These are phyloP conservation scores for Drosophila mimetica DNA, from an alignment of 2,888 invertebrate species.

Conservation along the genomic window DNA sequence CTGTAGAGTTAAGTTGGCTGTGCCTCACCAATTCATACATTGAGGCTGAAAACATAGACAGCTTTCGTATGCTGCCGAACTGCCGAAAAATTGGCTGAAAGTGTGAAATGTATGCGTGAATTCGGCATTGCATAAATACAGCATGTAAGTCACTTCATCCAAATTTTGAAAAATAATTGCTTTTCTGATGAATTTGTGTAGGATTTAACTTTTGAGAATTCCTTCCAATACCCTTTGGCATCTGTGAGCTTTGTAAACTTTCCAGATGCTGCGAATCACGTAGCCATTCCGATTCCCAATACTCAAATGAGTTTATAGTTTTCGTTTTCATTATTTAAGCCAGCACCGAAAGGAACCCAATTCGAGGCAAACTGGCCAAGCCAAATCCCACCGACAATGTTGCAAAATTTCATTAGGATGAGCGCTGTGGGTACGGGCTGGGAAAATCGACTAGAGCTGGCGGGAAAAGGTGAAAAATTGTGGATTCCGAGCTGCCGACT, in stretches of 20 bases:
- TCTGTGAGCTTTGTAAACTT: conserved; percentile 17
- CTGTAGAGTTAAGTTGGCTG: too few species aligned
- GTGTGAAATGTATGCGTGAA: too few species aligned
- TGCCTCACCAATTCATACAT: too few species aligned
- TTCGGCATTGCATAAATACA: too few species aligned
- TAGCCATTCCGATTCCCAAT: conserved; percentile 54
- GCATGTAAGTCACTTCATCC: too few species aligned
- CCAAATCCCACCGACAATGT: conserved; percentile 53
- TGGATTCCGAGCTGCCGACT: conserved; percentile 33
- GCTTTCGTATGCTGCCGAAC: too few species aligned
- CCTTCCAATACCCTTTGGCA: not conserved
- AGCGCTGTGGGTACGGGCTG: conserved; percentile 22
- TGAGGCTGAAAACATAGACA: too few species aligned
- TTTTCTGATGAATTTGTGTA: not conserved
- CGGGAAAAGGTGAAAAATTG: conserved; percentile 44
- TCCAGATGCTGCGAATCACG: conserved; percentile 46
- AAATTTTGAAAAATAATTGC: not conserved
- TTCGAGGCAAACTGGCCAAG: conserved; percentile 8
- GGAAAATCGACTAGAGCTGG: conserved; percentile 6
- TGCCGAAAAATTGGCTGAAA: too few species aligned
- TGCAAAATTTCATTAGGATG: conserved; percentile 63
- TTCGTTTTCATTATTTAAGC: conserved; percentile 58
- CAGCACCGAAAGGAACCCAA: conserved; percentile 8
- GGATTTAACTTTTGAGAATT: not conserved
- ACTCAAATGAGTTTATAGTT: conserved; percentile 68